Percentiles rank a stretch among this genome's conserved stretches.
These are phyloP conservation scores for Ceratina calcarata DNA, from an alignment of 1,140 invertebrate species.

Conservation along the genomic window DNA sequence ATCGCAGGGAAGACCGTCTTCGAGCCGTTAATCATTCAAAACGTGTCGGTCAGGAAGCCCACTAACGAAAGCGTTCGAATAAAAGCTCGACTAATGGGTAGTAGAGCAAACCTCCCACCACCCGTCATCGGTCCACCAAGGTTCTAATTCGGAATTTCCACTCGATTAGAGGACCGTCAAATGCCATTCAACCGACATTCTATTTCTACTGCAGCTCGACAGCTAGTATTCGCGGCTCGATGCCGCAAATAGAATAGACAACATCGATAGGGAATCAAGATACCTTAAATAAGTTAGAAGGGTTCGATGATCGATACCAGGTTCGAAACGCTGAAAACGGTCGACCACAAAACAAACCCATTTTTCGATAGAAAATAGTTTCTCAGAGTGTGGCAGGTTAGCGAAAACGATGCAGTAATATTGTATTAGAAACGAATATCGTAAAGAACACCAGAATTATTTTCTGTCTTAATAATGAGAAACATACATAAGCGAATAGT, in stretches of 20 bases:
- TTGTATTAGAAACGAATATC: no score
- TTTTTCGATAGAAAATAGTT: not conserved
- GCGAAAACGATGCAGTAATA: no score
- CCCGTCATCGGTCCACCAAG: not conserved
- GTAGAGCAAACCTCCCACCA: no score
- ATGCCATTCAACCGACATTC: slow-evolving; percentile 46
- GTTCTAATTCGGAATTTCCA: slow-evolving; percentile 46
- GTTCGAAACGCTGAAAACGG: slow-evolving; percentile 24
- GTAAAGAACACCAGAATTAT: no score
- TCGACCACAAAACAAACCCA: not conserved
- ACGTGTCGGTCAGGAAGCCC: not conserved
- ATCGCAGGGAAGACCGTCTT: not conserved
- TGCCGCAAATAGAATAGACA: slow-evolving; percentile 60
- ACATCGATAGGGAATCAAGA: slow-evolving; percentile 47
- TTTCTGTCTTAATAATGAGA: no score
- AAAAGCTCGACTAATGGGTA: slow-evolving; percentile 27
- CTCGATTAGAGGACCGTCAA: slow-evolving; percentile 41
- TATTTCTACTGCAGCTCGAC: slow-evolving; percentile 37
- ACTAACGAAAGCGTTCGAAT: slow-evolving; percentile 17
- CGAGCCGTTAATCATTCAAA: slow-evolving; percentile 17
- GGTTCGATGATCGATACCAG: slow-evolving; percentile 55
- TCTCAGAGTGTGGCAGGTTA: not conserved
- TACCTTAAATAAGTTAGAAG: slow-evolving; percentile 65
- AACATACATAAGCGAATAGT: no score
- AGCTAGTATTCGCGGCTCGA: slow-evolving; percentile 39